A percentile compares a stretch with the other conserved stretches of the same genome.
Conservation (phyloP, 37 sponge, comb jelly and placozoan species). For the Aplysina aerophoba region DNA sequence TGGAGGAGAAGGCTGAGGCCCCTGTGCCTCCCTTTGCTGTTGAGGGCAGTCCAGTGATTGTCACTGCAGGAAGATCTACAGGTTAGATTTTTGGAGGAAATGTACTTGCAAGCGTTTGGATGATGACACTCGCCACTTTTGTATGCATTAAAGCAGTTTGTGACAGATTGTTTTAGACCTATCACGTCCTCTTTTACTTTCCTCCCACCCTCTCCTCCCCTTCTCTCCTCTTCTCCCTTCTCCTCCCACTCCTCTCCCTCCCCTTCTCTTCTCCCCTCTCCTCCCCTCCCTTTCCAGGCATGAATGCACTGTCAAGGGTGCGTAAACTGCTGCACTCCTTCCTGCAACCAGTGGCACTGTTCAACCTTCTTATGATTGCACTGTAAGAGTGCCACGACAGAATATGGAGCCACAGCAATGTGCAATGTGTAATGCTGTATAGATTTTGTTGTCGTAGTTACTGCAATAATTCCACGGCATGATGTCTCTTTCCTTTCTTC, state of each 20-base stretch:
- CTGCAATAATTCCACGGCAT: neutral
- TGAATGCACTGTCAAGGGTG: neutral
- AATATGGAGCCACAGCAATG: neutral
- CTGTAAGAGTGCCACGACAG: too few relatives aligned
- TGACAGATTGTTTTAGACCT: neutral
- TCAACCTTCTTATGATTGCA: slow-evolving; percentile 23
- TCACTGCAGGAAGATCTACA: too few relatives aligned
- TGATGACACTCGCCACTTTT: too few relatives aligned
- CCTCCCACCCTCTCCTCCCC: neutral
- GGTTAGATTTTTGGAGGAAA: too few relatives aligned
- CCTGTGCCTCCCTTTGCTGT: too few relatives aligned
- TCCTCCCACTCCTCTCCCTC: neutral
- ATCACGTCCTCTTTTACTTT: slow-evolving; percentile 37
- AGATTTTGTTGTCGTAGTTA: too few relatives aligned
- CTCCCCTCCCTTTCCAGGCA: neutral
- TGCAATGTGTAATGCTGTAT: too few relatives aligned
- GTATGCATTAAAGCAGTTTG: too few relatives aligned
- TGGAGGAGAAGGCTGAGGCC: neutral
- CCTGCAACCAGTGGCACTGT: neutral
- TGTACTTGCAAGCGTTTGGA: too few relatives aligned
- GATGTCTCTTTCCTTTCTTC: too few relatives aligned
- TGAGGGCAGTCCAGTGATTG: too few relatives aligned
- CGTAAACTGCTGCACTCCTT: neutral
- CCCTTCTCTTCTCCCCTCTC: neutral
- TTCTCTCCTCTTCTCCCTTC: neutral